phyloP scores from a whole-genome alignment of 1,140 invertebrate species.

The Pogonus chalceus region DNA sequence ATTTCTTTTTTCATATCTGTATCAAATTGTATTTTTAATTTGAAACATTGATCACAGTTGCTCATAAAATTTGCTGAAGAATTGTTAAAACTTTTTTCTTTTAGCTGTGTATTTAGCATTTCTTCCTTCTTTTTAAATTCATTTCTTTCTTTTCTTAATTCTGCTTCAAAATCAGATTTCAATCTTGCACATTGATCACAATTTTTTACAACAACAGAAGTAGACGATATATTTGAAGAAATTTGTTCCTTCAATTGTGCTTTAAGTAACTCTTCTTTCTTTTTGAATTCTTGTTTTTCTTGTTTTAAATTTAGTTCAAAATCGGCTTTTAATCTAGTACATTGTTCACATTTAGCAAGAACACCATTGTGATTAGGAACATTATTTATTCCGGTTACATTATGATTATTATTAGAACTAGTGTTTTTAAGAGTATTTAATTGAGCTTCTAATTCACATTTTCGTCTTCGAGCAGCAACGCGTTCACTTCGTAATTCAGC shows the following conservation, averaged over 20 bases:
- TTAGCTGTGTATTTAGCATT: background rate
- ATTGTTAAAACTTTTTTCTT: too few relatives aligned
- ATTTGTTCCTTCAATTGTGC: background rate
- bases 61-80: too few relatives aligned
- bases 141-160: background rate
- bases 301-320: background rate
- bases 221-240: too few relatives aligned
- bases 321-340: background rate
- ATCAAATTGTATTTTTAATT: too few relatives aligned
- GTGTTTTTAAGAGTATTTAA: too few relatives aligned
- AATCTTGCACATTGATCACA: background rate
- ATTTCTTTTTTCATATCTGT: too few relatives aligned
- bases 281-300: background rate
- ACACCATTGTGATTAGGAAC: too few relatives aligned
- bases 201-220: background rate
- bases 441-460: background rate
- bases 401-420: too few relatives aligned
- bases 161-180: background rate
- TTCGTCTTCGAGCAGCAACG: background rate
- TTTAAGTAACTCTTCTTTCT: background rate
- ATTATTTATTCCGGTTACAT: too few relatives aligned
- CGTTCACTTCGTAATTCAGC: background rate
- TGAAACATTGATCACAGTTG: too few relatives aligned
- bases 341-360: slow-evolving; percentile 2
- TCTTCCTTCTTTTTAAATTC: background rate